Evolutionary conservation across 2,888 invertebrate genomes (phyloP).

Genomic region (Prosopocoilus inquinatus): DNA sequence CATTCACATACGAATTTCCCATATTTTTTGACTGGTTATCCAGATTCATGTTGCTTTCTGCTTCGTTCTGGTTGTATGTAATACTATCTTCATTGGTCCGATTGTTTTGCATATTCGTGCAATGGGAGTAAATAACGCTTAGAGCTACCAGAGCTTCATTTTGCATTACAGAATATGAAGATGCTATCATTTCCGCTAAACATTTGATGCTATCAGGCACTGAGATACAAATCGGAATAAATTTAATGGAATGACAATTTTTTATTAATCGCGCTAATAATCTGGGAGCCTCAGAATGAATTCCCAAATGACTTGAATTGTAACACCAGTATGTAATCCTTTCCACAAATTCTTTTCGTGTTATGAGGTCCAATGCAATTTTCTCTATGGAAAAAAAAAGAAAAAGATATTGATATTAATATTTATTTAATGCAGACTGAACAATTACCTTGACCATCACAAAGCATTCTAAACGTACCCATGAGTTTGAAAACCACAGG

Average conservation of each 20-base stretch:
- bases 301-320: constrained; percentile 77
- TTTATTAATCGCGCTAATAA: constrained; percentile 77
- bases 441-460: constrained; percentile 75
- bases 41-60: constrained; percentile 5
- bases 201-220: constrained; percentile 71
- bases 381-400: constrained; percentile 57
- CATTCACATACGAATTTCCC: constrained; percentile 8
- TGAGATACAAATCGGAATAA: constrained; percentile 46
- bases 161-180: constrained; percentile 85
- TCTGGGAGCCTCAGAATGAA: constrained; percentile 78
- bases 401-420: constrained; percentile 6
- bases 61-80: background rate
- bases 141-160: constrained; percentile 77
- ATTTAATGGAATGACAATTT: constrained; percentile 57
- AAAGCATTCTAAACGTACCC: constrained; percentile 81
- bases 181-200: constrained; percentile 78
- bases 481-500: constrained; percentile 84
- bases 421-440: background rate
- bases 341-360: constrained; percentile 61
- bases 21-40: constrained; percentile 4
- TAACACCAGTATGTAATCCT: constrained; percentile 74
- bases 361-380: constrained; percentile 67
- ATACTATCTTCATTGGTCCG: background rate
- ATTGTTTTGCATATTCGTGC: constrained; percentile 7
- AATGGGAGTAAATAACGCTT: constrained; percentile 56